Evolutionary conservation across 2,888 invertebrate species (phyloP), one percentile per base, ranked within the genome.

Genomic region (Stenotaenia linearis): DNA sequence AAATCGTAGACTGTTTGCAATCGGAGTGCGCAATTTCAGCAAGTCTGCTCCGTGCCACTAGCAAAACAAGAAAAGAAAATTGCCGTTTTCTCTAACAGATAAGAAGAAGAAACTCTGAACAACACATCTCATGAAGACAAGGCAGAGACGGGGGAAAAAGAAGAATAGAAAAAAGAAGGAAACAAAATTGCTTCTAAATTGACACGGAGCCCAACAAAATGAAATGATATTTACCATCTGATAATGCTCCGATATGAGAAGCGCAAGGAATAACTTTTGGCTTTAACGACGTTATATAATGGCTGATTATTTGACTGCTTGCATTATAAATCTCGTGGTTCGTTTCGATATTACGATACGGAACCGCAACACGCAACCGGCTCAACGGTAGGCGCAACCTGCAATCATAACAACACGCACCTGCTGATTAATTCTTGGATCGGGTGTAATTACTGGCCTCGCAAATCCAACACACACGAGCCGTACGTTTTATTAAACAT

Each of bases 171-270:
- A 61, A 25, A 5, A 23, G 12, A 25, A 61, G 25, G 25, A 61
- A 61, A 61, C 61, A 25, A 61, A 61, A 61, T 61, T 61, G 61
- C 61, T 61, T 61, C 61, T 61, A 61, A 61, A 61, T 61, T 61
- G 61, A 61, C 61, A 61, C 4, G 61, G 15, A 10, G 9, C 61
- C 3, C 25, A 61, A 61, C 25, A 61, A 61, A 61, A 61, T 61
- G 61, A 61, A 61, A 61, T 61, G 61, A 61, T 61, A 61, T 61
- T 61, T 61, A 61, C 61, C 61, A 61, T 61, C 61, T 61, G 61
- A 61, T 61, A 61, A 61, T 28, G 61, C 25, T 7, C 61, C 23
- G 25, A 61, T 23, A 61, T 25, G 61, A 61, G 61, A 23, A 61
- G 25, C 23, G 25, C 61, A 61, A 61, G 61, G 25, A 61, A 61